Evolutionary conservation across 2,888 invertebrate genomes (phyloP).

Genomic region (Galeruca laticollis): DNA sequence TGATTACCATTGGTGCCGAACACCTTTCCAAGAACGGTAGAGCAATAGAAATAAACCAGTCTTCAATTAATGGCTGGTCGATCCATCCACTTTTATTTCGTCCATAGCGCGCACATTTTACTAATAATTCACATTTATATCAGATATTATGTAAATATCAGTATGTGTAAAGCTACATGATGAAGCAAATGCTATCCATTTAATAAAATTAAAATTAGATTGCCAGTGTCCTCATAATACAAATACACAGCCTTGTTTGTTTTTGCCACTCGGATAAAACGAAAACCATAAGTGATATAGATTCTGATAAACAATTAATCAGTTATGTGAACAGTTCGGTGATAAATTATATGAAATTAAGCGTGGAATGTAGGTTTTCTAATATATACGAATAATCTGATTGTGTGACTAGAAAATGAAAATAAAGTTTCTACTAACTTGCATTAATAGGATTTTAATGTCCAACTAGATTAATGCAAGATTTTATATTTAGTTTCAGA

Average conservation of each 20-base stretch:
- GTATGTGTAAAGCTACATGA: too few species aligned
- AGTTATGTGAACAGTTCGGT: background rate
- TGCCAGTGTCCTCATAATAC: background rate
- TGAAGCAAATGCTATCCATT: background rate
- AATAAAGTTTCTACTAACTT: background rate
- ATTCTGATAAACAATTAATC: background rate
- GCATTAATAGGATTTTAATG: too few species aligned
- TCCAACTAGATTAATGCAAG: too few species aligned
- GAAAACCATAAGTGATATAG: background rate
- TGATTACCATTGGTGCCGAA: too few species aligned
- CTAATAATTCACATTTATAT: too few species aligned
- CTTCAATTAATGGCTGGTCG: too few species aligned
- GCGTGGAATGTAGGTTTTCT: background rate
- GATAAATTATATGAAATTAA: background rate
- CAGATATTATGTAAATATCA: too few species aligned
- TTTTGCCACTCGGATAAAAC: background rate
- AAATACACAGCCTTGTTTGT: background rate
- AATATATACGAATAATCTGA: background rate
- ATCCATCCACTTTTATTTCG: too few species aligned
- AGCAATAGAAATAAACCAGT: too few species aligned
- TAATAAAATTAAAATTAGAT: constrained; percentile 4
- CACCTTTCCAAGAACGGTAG: too few species aligned
- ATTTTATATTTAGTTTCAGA: too few species aligned
- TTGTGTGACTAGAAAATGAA: background rate
- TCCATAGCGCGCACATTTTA: too few species aligned